A percentile compares a stretch with the other conserved stretches of the same genome.
These are phyloP conservation scores for Anguilla anguilla DNA, from an alignment of 2,797 vertebrate genomes.

Conservation along the genomic window DNA sequence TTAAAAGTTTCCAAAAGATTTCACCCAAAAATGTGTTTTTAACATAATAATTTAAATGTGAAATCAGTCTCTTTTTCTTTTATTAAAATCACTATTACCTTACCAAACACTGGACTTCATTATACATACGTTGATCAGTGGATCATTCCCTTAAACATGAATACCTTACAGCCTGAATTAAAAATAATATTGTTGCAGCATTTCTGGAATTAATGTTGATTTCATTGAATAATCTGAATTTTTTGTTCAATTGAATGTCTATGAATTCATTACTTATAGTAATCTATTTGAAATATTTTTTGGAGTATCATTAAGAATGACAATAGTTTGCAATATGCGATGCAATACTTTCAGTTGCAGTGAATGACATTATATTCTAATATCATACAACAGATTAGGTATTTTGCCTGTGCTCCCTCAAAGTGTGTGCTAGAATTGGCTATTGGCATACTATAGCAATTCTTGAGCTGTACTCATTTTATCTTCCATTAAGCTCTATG, in stretches of 20 bases:
- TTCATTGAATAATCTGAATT: neutral
- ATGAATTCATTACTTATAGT: neutral
- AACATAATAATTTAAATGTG: neutral
- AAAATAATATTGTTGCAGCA: neutral
- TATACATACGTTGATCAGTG: neutral
- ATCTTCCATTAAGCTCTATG: neutral
- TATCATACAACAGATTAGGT: neutral
- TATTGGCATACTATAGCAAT: neutral
- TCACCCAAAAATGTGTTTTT: neutral
- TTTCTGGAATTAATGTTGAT: neutral
- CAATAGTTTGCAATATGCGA: neutral
- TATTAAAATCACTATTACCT: neutral
- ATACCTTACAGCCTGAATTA: neutral
- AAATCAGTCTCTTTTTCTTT: neutral
- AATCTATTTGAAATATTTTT: neutral
- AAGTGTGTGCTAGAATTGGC: neutral
- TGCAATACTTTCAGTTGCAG: neutral
- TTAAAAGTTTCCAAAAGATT: neutral
- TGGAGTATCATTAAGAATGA: neutral
- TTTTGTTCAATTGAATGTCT: neutral
- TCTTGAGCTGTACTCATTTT: neutral
- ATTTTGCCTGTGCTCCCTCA: neutral
- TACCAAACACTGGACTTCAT: neutral
- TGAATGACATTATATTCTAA: neutral
- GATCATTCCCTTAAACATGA: neutral